A percentile compares a stretch with the other conserved stretches of the same genome.
phyloP scores from a whole-genome alignment of 2,797 vertebrate genomes.

The Epinephelus malabaricus region DNA sequence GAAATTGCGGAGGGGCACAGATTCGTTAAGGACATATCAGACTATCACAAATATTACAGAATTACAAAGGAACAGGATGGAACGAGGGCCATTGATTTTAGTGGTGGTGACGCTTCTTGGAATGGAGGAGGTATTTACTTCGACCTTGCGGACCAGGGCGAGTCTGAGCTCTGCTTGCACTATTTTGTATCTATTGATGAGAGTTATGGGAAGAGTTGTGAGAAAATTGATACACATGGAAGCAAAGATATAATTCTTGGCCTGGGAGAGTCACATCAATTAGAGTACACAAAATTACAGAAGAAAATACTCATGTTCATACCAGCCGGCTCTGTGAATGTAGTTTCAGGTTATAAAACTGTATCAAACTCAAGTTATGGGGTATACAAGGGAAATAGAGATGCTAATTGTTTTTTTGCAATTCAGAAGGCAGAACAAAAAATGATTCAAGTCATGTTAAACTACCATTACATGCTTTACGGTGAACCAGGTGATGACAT shows the following conservation, averaged over 20 bases:
- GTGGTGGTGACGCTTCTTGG: slow-evolving; percentile 46
- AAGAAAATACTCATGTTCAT: slow-evolving; percentile 26
- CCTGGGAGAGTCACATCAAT: slow-evolving; percentile 58
- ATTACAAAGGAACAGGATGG: slow-evolving; percentile 9
- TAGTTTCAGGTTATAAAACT: slow-evolving; percentile 39
- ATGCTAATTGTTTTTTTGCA: slow-evolving; percentile 66
- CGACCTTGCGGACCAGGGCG: slow-evolving; percentile 56
- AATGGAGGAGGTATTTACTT: slow-evolving; percentile 67
- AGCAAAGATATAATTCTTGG: slow-evolving; percentile 70
- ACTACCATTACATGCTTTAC: slow-evolving; percentile 68
- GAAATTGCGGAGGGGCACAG: slow-evolving; percentile 60
- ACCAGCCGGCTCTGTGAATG: slow-evolving; percentile 32
- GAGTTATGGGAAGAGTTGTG: slow-evolving; percentile 13
- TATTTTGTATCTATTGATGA: slow-evolving; percentile 57
- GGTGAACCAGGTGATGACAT: slow-evolving; percentile 70
- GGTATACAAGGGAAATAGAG: slow-evolving; percentile 63
- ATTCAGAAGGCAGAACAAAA: slow-evolving; percentile 46
- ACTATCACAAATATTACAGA: slow-evolving; percentile 59
- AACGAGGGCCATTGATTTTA: slow-evolving; percentile 53
- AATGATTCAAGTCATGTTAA: slow-evolving; percentile 61
- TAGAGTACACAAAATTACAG: slow-evolving; percentile 20
- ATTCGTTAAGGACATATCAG: slow-evolving; percentile 61
- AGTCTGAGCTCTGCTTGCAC: slow-evolving; percentile 62
- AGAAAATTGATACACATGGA: slow-evolving; percentile 27
- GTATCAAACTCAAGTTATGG: slow-evolving; percentile 44